These are phyloP conservation scores for Heliconius eleuchia DNA, from an alignment of 1,140 invertebrate genomes.

Conservation along the genomic window DNA sequence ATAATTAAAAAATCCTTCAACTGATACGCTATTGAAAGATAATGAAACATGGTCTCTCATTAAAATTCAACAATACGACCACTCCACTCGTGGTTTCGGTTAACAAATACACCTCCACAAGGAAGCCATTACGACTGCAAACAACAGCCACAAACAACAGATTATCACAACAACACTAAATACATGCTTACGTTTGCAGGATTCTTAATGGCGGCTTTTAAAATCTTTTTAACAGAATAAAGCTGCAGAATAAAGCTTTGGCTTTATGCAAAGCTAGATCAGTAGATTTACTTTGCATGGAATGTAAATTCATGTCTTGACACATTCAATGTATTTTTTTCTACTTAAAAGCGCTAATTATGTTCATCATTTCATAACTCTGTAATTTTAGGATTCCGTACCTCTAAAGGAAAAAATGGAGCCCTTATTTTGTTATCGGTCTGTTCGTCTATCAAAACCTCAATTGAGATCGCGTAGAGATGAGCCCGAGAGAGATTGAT, in stretches of 20 bases:
- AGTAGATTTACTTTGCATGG: background rate
- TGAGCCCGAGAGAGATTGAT: too few relatives aligned
- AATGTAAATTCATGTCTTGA: too few relatives aligned
- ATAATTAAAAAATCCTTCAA: slow-evolving; percentile 13
- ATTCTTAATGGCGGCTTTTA: background rate
- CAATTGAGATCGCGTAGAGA: too few relatives aligned
- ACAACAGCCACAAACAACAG: slow-evolving; percentile 1
- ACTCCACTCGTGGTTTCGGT: slow-evolving; percentile 19
- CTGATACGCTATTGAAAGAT: slow-evolving; percentile 23
- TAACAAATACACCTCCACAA: slow-evolving; percentile 27
- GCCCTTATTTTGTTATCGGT: too few relatives aligned
- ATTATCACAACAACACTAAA: background rate
- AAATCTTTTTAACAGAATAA: background rate
- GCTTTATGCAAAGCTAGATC: background rate
- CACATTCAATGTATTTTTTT: background rate
- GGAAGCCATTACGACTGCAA: slow-evolving; percentile 28
- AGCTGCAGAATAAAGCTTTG: background rate
- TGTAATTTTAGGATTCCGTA: too few relatives aligned
- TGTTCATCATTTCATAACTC: too few relatives aligned
- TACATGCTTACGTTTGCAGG: background rate
- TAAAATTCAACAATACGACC: slow-evolving; percentile 31
- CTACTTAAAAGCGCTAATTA: too few relatives aligned
- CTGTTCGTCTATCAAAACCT: too few relatives aligned
- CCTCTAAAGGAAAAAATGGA: too few relatives aligned
- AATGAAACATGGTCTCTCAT: slow-evolving; percentile 25